Percentiles rank a stretch among this genome's conserved stretches.
Evolutionary conservation across 2,888 invertebrate species (phyloP).

Genomic region (Agrotis ipsilon): DNA sequence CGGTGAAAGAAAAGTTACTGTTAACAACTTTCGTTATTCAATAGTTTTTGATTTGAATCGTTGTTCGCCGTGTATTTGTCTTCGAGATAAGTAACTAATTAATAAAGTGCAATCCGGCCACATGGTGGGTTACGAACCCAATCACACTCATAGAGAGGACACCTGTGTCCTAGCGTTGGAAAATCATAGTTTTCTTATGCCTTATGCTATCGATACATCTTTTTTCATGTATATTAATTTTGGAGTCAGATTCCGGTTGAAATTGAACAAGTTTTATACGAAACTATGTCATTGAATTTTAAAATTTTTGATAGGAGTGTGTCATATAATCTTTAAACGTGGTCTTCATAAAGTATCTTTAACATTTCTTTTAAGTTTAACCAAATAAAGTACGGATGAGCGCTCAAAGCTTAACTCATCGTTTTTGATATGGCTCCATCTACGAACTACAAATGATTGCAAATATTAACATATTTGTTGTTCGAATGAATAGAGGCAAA

Average conservation of each 20-base stretch:
- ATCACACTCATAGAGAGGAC: neutral
- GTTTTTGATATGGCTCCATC: constrained; percentile 72
- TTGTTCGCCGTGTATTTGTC: too few species aligned
- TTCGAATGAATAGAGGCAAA: too few species aligned
- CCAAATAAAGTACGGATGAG: constrained; percentile 59
- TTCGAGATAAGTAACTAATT: too few species aligned
- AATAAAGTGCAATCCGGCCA: neutral
- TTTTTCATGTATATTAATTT: neutral
- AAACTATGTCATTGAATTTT: too few species aligned
- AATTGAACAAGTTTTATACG: too few species aligned
- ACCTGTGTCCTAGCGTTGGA: neutral
- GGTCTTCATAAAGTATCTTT: too few species aligned
- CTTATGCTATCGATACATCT: neutral
- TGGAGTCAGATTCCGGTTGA: neutral
- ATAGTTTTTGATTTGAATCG: too few species aligned
- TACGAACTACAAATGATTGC: constrained; percentile 59
- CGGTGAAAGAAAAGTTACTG: neutral
- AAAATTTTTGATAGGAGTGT: too few species aligned
- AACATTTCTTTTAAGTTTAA: constrained; percentile 30
- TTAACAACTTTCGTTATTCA: too few species aligned
- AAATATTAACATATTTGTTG: constrained; percentile 12
- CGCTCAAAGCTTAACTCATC: constrained; percentile 70
- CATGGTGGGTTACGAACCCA: too few species aligned
- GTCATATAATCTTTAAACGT: too few species aligned
- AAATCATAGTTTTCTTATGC: neutral